Percentiles rank a stretch among this genome's conserved stretches.
phyloP scores from a whole-genome alignment of 1,140 invertebrate genomes.

The Whitmania pigra region DNA sequence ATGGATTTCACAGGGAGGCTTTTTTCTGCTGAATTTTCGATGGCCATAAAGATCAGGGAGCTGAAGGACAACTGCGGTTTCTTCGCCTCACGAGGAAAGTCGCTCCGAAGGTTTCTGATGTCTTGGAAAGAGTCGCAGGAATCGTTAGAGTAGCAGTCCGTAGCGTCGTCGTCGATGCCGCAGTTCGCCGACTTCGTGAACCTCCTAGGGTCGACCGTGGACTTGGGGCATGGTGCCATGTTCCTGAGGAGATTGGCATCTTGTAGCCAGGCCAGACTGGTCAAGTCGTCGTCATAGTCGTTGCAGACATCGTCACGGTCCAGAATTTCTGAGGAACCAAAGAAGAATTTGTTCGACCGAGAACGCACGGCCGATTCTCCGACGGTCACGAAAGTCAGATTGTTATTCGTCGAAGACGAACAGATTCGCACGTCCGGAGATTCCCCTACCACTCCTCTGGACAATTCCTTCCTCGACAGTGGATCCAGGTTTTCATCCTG shows the following conservation, averaged over 20 bases:
- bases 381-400: too few relatives aligned
- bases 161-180: background rate
- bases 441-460: too few relatives aligned
- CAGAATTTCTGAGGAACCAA: too few relatives aligned
- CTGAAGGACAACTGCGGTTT: constrained; percentile 90
- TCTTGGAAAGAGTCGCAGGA: constrained; percentile 28
- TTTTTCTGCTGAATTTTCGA: constrained; percentile 74
- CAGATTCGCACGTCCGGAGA: too few relatives aligned
- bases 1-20: constrained; percentile 69
- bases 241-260: constrained; percentile 68
- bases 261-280: constrained; percentile 71
- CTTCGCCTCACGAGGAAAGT: constrained; percentile 26
- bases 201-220: background rate
- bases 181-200: background rate
- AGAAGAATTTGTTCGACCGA: too few relatives aligned
- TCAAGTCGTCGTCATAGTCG: constrained; percentile 63
- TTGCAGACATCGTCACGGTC: background rate
- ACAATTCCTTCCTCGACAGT: too few relatives aligned
- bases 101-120: background rate
- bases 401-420: too few relatives aligned
- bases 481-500: too few relatives aligned
- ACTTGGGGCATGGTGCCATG: constrained; percentile 16
- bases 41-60: constrained; percentile 91
- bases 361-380: too few relatives aligned
- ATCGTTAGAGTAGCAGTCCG: constrained; percentile 24